Evolutionary conservation across 2,113 vertebrate species (phyloP), one percentile per base, ranked within the genome.

Genomic region (Anoura caudifer): DNA sequence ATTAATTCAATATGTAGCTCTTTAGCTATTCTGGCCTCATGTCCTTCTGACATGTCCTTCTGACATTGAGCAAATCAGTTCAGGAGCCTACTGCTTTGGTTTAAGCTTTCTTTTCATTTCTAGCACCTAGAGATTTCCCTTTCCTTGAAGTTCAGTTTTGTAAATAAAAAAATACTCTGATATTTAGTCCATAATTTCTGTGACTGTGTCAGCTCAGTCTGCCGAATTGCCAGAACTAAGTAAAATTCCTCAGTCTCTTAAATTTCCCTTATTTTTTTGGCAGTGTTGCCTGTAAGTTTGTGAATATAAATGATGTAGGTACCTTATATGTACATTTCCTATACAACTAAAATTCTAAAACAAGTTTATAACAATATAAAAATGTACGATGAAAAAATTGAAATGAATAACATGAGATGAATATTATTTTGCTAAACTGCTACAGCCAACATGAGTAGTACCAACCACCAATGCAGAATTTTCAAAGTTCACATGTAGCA

Each of bases 361-460:
- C 7, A 84, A 33, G 76, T 88, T 65, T 59, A 41, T 81, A 90
- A 90, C n/a, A 56, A 52, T 89, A 20, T 85, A 91, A 88, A 95
- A 65, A 16, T 67, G 31, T 85, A 69, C 4, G 79, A 20, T n/a
- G 14, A 91, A 75, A 89, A 91, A 72, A 82, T 87, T 87, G 31
- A 93, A 93, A 82, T 87, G 24, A 80, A 70, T 90, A 81, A 31
- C 47, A 33, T 43, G 56, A 61, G 38, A 50, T 87, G 22, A 56
- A 1, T 76, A 36, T 63, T 86, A 28, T 72, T 93, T 87, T 96
- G 38, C 20, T 65, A 79, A 83, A 50, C 73, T 56, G 33, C 28
- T 83, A 15, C 20, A 73, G 4, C n/a, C n/a, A 84, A 90, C 47
- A 36, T 67, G n/a, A 54, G 54, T 87, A 70, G 6, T 63, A 47